phyloP scores from a whole-genome alignment of 2,888 invertebrate genomes.

The Parascotia fuliginaria region DNA sequence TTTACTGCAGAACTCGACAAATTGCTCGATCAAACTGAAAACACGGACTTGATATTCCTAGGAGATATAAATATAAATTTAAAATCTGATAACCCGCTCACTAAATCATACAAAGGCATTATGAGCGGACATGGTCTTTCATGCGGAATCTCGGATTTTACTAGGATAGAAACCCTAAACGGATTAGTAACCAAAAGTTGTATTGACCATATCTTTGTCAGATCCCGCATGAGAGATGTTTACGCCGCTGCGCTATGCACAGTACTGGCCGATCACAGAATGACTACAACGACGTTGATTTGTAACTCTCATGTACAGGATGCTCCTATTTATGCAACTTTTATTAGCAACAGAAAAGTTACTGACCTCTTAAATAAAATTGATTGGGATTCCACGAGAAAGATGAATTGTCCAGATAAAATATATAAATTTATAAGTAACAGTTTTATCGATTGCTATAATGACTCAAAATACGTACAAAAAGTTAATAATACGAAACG shows the following conservation, averaged over 20 bases:
- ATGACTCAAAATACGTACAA: conserved; percentile 2
- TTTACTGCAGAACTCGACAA: conserved; percentile 12
- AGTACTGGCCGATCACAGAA: conserved; percentile 25
- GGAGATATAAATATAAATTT: conserved; percentile 25
- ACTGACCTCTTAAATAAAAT: background rate
- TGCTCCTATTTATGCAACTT: background rate
- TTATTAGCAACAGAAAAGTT: background rate
- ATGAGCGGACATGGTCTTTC: conserved; percentile 16
- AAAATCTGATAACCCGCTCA: conserved; percentile 12
- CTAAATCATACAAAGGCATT: conserved; percentile 19
- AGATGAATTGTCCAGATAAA: conserved; percentile 2
- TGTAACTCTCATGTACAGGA: background rate
- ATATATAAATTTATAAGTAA: conserved; percentile 12
- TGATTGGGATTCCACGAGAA: background rate
- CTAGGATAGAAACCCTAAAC: conserved; percentile 13
- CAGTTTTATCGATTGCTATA: conserved; percentile 7
- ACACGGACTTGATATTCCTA: background rate
- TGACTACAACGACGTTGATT: background rate
- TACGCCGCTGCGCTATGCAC: conserved; percentile 25
- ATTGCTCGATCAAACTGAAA: conserved; percentile 8
- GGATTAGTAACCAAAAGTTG: conserved; percentile 14
- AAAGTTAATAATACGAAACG: background rate
- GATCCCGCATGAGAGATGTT: conserved; percentile 18
- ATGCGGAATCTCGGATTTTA: conserved; percentile 21
- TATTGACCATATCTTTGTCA: conserved; percentile 23